Evolutionary conservation across 2,888 invertebrate species (phyloP), one percentile per base, ranked within the genome.

Genomic region (Caenorhabditis sp.): DNA sequence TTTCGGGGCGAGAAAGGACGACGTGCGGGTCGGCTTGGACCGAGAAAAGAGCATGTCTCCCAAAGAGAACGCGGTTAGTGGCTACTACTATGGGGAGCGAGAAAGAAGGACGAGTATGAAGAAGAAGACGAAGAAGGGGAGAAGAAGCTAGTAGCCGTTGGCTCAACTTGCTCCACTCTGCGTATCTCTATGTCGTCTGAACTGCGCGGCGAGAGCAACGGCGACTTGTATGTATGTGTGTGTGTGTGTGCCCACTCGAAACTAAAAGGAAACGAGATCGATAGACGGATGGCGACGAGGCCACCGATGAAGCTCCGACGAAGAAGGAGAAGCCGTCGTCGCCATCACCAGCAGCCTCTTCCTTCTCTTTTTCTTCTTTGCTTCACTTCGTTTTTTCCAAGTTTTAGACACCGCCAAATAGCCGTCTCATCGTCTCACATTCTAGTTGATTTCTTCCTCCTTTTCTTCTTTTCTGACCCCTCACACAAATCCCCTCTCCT

Each of bases 191-290:
- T 63, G 69, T 61, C 79, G 22, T 76, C 72, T 66, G 80, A 80
- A 70, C 80, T 64, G 59, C 68, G 56, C 41, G 54, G 24, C 58
- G 72, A 70, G 72, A 68, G 68, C 63, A 63, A 54, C 77, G 77
- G 77, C 63, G 72, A 64, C 66, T 64, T 72, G 64, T 47, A 19
- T 66, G 66, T 77, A 70, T 79, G 70, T 79, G 79, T 79, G 79
- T 70, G 66, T 77, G 77, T 79, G 70, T 79, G 79, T 79, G 79
- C 79, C 79, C 79, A 79, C 79, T 79, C 79, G 70, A 79, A 79
- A 79, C 79, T 79, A 79, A 79, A 79, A 79, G 79, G 70, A 79
- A 79, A 70, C 79, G 79, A 79, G 79, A 79, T 79, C 79, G 79
- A 79, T 79, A 79, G 79, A 79, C 70, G 79, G 79, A 79, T 70